Conservation (phyloP, 2,797 vertebrate genomes). For the Crenuchus spilurus region DNA sequence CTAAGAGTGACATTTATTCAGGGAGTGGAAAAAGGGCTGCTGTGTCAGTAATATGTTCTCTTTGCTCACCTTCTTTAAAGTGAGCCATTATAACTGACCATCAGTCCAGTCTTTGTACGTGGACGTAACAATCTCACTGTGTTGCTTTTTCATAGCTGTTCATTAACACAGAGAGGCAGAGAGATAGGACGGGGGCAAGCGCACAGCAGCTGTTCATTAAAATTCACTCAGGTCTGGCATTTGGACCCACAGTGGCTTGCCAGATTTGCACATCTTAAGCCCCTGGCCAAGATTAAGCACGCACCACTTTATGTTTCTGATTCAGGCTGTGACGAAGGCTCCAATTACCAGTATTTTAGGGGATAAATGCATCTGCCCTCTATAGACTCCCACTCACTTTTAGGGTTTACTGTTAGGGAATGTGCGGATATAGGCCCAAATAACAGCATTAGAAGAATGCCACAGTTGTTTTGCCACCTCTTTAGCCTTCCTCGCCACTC, state of each 20-base stretch:
- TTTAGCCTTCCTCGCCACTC: background rate
- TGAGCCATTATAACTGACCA: background rate
- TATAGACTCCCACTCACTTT: background rate
- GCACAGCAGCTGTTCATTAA: constrained; percentile 51
- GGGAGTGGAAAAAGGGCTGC: too few relatives aligned
- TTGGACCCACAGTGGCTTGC: constrained; percentile 22
- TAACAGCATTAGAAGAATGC: background rate
- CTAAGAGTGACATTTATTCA: background rate
- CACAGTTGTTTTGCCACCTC: background rate
- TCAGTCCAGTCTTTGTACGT: background rate
- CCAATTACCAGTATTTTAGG: constrained; percentile 34
- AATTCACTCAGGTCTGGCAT: constrained; percentile 23
- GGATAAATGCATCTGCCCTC: constrained; percentile 7
- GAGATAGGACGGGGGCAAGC: background rate
- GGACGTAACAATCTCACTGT: background rate
- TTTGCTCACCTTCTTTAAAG: background rate
- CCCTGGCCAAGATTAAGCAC: constrained; percentile 34
- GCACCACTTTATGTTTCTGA: constrained; percentile 27
- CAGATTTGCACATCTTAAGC: constrained; percentile 50
- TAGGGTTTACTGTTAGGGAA: background rate
- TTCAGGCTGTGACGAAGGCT: constrained; percentile 26
- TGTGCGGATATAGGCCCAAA: background rate
- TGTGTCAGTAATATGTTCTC: background rate
- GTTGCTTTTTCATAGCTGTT: constrained; percentile 6
- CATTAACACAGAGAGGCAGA: constrained; percentile 14